Percentiles rank a stretch among this genome's conserved stretches.
These are phyloP conservation scores for Podarcis muralis DNA, from an alignment of 2,113 vertebrate genomes.

Conservation along the genomic window DNA sequence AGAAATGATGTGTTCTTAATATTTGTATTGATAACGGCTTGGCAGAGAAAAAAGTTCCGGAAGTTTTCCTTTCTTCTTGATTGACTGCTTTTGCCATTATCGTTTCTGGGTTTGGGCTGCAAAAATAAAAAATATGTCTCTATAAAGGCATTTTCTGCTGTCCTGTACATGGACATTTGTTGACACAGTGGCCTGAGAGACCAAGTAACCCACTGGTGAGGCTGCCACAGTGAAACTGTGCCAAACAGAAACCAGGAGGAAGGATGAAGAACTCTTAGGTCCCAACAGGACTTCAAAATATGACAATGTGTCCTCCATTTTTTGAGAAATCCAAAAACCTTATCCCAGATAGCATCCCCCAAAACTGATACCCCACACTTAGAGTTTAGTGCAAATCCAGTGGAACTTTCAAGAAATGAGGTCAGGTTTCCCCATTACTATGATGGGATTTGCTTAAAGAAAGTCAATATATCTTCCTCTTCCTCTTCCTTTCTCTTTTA, in stretches of 20 bases:
- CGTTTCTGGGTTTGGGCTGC: background rate
- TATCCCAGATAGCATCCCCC: background rate
- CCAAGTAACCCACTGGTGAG: background rate
- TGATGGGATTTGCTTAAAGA: background rate
- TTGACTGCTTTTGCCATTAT: conserved; percentile 11
- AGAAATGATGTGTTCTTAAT: background rate
- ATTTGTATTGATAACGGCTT: conserved; percentile 6
- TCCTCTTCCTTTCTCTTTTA: background rate
- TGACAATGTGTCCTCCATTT: background rate
- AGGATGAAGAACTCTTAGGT: background rate
- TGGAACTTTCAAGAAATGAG: background rate
- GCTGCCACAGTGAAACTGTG: background rate
- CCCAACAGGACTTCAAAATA: background rate
- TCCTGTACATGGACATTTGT: background rate
- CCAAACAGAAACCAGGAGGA: background rate
- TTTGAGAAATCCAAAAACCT: background rate
- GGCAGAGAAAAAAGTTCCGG: background rate
- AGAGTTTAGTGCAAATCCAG: background rate
- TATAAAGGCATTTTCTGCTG: background rate
- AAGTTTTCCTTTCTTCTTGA: background rate
- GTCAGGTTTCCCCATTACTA: background rate
- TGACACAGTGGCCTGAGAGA: background rate
- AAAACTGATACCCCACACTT: background rate
- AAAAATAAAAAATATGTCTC: conserved; percentile 1
- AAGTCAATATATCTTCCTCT: background rate